Evolutionary conservation across 2,888 invertebrate species (phyloP), one percentile per base, ranked within the genome.

Genomic region (Proisotoma minuta): DNA sequence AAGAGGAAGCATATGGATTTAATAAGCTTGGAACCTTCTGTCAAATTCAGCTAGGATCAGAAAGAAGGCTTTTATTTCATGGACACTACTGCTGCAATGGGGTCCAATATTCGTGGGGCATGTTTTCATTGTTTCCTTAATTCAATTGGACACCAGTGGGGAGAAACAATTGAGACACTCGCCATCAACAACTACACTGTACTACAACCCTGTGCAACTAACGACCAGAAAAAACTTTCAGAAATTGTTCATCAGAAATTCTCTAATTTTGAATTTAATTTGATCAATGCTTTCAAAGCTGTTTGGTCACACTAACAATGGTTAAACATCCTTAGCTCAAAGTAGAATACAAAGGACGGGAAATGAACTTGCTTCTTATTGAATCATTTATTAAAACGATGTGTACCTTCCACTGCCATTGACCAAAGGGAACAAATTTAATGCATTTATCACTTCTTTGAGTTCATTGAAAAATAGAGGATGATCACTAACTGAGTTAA

Each of bases 131-230:
- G 34, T 34, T 15, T 34, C 34, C 52, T n/a, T 52, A 52, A 52
- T 52, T 52, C 43, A 43, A 47, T 53, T 53, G 49, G 47, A 40
- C 52, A 59, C 22, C 34, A 40, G 40, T 23, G 26, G 52, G 53
- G 43, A 40, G 29, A 60, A 60, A 53, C 60, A 60, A 60, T 60
- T 60, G 56, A 29, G 60, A 34, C 34, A n/a, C n/a, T n/a, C n/a
- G n/a, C n/a, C n/a, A n/a, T n/a, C n/a, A n/a, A n/a, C n/a, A n/a
- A n/a, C n/a, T n/a, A n/a, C n/a, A n/a, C n/a, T n/a, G n/a, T n/a
- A n/a, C n/a, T n/a, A n/a, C n/a, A n/a, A n/a, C n/a, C n/a, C n/a
- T n/a, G n/a, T n/a, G n/a, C n/a, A n/a, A n/a, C n/a, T n/a, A n/a
- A n/a, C n/a, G n/a, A n/a, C n/a, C n/a, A n/a, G n/a, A n/a, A n/a